phyloP scores from a whole-genome alignment of 2,113 vertebrate genomes.

The Gymnogyps californianus region DNA sequence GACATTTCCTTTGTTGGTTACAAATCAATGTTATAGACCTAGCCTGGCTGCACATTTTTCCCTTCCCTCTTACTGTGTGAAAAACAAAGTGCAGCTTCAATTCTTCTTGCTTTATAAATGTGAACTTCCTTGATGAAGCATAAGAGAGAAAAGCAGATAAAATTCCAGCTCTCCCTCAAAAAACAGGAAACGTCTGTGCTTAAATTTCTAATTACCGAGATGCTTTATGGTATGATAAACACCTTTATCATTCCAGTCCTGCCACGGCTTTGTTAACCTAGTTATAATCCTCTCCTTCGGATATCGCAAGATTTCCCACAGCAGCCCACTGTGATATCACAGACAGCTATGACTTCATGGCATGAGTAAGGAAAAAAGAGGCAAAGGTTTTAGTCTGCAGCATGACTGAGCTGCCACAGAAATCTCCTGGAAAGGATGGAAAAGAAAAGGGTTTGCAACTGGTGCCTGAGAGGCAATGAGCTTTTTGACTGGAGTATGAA shows the following conservation, averaged over 20 bases:
- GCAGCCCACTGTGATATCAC: conserved; percentile 58
- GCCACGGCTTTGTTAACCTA: conserved; percentile 48
- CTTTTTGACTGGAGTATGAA: conserved; percentile 48
- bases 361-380: conserved; percentile 52
- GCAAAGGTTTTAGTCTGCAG: conserved; percentile 33
- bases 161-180: conserved; percentile 29
- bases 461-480: background rate
- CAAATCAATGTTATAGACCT: conserved; percentile 79
- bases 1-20: conserved; percentile 78
- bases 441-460: conserved; percentile 6
- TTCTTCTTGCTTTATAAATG: conserved; percentile 49
- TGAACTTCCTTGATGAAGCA: conserved; percentile 57
- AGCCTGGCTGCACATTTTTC: conserved; percentile 55
- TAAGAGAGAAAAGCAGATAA: conserved; percentile 33
- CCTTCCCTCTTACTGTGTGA: conserved; percentile 11
- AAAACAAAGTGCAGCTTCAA: conserved; percentile 54
- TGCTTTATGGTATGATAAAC: conserved; percentile 41
- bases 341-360: conserved; percentile 64
- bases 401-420: conserved; percentile 40
- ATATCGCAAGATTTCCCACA: conserved; percentile 31
- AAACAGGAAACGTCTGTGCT: conserved; percentile 10
- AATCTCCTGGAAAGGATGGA: conserved; percentile 18
- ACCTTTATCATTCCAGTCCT: conserved; percentile 15
- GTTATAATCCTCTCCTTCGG: conserved; percentile 45
- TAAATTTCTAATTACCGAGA: conserved; percentile 43